A percentile compares a stretch with the other conserved stretches of the same genome.
These are phyloP conservation scores for Sphaerodactylus townsendi DNA, from an alignment of 2,113 vertebrate species.

Conservation along the genomic window DNA sequence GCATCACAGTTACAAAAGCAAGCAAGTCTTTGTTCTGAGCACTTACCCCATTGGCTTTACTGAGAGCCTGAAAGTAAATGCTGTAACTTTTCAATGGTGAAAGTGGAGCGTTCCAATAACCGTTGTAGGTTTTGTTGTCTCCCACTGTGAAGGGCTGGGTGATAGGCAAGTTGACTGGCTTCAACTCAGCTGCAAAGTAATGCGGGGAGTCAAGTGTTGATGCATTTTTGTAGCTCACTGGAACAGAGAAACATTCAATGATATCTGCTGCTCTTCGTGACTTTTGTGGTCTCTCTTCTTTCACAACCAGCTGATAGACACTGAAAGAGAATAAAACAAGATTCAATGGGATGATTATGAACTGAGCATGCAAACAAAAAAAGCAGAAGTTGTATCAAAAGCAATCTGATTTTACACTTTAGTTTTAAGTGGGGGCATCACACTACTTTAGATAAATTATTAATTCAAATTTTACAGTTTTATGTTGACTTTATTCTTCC, in stretches of 20 bases:
- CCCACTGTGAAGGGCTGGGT: constrained; percentile 94
- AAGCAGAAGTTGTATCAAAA: not conserved
- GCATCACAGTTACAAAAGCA: not conserved
- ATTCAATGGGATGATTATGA: not conserved
- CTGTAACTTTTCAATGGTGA: constrained; percentile 97
- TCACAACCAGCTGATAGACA: constrained; percentile 94
- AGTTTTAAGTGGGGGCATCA: too few relatives aligned
- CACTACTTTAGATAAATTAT: too few relatives aligned
- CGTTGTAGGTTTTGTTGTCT: constrained; percentile 96
- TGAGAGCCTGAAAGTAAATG: constrained; percentile 97
- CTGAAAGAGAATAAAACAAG: constrained; percentile 69
- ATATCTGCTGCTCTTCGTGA: constrained; percentile 87
- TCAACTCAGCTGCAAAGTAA: constrained; percentile 93
- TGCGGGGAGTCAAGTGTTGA: constrained; percentile 86
- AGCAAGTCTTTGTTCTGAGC: not conserved
- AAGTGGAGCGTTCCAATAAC: constrained; percentile 95
- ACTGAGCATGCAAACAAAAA: not conserved
- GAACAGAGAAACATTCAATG: constrained; percentile 87
- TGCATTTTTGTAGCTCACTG: constrained; percentile 91
- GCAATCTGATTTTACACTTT: too few relatives aligned
- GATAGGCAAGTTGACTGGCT: constrained; percentile 85
- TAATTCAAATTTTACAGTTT: too few relatives aligned
- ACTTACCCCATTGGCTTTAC: constrained; percentile 95
- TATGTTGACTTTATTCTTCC: too few relatives aligned
- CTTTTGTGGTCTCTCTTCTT: constrained; percentile 90